Percentiles rank a stretch among this genome's conserved stretches.
These are phyloP conservation scores for Diplogasteroides magnus DNA, from an alignment of 1,140 invertebrate species.

Conservation along the genomic window DNA sequence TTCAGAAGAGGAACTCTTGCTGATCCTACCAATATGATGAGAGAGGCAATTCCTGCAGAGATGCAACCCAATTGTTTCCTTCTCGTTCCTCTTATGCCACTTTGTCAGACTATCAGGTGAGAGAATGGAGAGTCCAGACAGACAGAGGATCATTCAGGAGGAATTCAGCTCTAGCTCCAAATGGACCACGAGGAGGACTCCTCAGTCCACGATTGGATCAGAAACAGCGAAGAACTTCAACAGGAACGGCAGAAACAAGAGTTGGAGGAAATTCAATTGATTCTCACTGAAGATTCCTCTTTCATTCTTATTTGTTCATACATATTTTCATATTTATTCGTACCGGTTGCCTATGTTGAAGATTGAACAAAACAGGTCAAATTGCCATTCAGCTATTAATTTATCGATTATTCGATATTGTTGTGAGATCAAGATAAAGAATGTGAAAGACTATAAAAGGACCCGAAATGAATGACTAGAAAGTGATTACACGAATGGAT, in stretches of 20 bases:
- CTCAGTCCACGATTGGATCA: background rate
- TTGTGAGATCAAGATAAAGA: background rate
- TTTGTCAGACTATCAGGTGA: conserved; percentile 32
- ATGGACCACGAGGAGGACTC: background rate
- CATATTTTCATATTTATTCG: background rate
- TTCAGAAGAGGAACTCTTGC: conserved; percentile 49
- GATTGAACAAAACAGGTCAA: no score
- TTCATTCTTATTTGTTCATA: background rate
- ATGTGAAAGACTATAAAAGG: background rate
- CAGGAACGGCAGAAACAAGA: background rate
- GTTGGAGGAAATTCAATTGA: background rate
- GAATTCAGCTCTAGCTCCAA: background rate
- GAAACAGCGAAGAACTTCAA: background rate
- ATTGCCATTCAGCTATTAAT: no score
- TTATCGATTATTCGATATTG: no score
- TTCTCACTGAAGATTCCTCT: background rate
- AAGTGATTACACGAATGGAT: background rate
- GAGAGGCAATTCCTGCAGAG: conserved; percentile 45
- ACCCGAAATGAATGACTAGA: no score
- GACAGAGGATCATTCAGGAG: background rate
- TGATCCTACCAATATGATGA: conserved; percentile 46
- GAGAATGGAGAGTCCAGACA: background rate
- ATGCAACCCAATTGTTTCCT: conserved; percentile 54
- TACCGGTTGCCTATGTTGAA: no score
- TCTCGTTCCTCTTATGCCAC: conserved; percentile 52